phyloP scores from a whole-genome alignment of 1,140 invertebrate genomes.

The Caerostris extrusa region DNA sequence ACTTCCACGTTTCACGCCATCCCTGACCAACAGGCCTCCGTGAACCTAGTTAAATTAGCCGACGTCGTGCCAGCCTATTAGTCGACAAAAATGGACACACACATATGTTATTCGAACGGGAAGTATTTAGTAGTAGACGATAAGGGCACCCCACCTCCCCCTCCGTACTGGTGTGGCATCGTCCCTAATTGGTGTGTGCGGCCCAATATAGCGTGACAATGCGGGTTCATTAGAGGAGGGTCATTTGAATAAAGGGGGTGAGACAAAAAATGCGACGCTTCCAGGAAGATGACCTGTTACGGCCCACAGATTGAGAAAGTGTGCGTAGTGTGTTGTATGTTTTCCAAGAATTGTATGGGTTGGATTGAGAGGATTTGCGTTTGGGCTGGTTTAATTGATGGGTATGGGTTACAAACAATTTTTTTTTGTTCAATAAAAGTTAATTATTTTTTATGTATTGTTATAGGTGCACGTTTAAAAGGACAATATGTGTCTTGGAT shows the following conservation, averaged over 20 bases:
- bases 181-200: conserved; percentile 49
- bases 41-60: conserved; percentile 12
- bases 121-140: conserved; percentile 41
- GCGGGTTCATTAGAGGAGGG: conserved; percentile 46
- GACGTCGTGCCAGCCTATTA: conserved; percentile 28
- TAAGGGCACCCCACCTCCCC: not conserved
- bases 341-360: no score
- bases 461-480: no score
- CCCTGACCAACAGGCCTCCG: not conserved
- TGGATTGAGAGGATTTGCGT: no score
- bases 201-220: conserved; percentile 39
- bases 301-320: conserved; percentile 1
- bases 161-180: not conserved
- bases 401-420: no score
- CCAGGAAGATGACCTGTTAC: conserved; percentile 42
- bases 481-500: no score
- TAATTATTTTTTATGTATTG: no score
- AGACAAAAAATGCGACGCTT: conserved; percentile 8
- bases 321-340: not conserved
- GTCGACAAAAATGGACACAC: conserved; percentile 18
- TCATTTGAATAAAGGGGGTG: conserved; percentile 51
- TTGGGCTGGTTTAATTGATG: no score
- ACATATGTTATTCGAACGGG: conserved; percentile 49
- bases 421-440: no score
- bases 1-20: not conserved